phyloP scores from a whole-genome alignment of 2,113 vertebrate genomes.

The Pluvialis apricaria region DNA sequence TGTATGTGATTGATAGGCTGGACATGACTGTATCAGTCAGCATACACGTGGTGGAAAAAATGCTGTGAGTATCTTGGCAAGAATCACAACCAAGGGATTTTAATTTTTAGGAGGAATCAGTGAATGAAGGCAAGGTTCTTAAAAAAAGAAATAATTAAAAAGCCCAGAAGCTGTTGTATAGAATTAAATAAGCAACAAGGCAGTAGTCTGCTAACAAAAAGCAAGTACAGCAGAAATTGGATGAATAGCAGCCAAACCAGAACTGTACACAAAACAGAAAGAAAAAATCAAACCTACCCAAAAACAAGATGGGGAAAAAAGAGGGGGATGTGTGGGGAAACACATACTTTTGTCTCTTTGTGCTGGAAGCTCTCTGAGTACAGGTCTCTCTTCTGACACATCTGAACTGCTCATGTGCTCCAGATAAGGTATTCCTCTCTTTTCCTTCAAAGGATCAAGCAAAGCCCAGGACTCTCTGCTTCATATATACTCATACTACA shows the following conservation, averaged over 20 bases:
- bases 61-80: neutral
- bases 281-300: neutral
- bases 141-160: neutral
- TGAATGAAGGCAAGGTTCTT: neutral
- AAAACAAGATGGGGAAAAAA: neutral
- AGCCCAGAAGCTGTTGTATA: neutral
- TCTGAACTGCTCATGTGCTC: neutral
- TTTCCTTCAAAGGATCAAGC: neutral
- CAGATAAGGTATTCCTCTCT: neutral
- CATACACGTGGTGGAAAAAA: neutral
- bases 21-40: neutral
- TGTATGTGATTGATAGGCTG: neutral
- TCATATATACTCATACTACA: neutral
- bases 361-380: neutral
- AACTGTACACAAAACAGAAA: neutral
- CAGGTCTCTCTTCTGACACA: neutral
- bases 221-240: neutral
- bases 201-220: neutral
- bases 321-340: accelerated
- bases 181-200: neutral
- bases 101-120: neutral
- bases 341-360: neutral
- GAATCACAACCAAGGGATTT: neutral
- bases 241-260: neutral
- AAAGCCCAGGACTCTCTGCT: neutral